Conservation (phyloP, 2,888 invertebrate species). For the Hermodice carunculata region DNA sequence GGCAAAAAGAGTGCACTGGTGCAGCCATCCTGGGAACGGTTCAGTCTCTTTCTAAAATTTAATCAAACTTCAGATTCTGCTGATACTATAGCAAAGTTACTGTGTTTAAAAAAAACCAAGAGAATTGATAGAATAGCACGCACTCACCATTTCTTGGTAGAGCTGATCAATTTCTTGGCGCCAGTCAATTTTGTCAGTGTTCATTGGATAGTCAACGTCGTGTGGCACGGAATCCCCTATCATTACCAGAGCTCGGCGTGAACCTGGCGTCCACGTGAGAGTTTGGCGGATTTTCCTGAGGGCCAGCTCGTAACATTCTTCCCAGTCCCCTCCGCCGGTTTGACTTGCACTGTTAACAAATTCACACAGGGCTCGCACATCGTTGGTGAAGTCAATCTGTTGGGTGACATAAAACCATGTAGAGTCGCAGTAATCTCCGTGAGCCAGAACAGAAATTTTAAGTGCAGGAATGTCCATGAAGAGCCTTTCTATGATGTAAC, state of each 20-base stretch:
- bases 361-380: constrained; percentile 47
- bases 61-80: too few species aligned
- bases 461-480: constrained; percentile 61
- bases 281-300: constrained; percentile 50
- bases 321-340: constrained; percentile 60
- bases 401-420: constrained; percentile 57
- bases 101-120: too few species aligned
- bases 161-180: constrained; percentile 45
- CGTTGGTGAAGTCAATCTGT: constrained; percentile 53
- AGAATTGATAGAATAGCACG: too few species aligned
- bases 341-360: constrained; percentile 53
- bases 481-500: constrained; percentile 59
- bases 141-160: too few species aligned
- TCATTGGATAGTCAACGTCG: constrained; percentile 37
- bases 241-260: constrained; percentile 57
- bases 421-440: constrained; percentile 65
- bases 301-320: constrained; percentile 64
- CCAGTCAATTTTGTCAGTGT: constrained; percentile 53
- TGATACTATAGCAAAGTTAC: too few species aligned
- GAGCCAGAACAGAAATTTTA: constrained; percentile 61
- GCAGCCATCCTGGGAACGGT: too few species aligned
- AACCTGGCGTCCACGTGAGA: constrained; percentile 59
- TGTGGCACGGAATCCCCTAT: constrained; percentile 64
- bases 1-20: too few species aligned
- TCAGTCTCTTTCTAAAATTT: too few species aligned